Evolutionary conservation across 2,888 invertebrate species (phyloP).

Genomic region (Temnothorax ravouxi): DNA sequence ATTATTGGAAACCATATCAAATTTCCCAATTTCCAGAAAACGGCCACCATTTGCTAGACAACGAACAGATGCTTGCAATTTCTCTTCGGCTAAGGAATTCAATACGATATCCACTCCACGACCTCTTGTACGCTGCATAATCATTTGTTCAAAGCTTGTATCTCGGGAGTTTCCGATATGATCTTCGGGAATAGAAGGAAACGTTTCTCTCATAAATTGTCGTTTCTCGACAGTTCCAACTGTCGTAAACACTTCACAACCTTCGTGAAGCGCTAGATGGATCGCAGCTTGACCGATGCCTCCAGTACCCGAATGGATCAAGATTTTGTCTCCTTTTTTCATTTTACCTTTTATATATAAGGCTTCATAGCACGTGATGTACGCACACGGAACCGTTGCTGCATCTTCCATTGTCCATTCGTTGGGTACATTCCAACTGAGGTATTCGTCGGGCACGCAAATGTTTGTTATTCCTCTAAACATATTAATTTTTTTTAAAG

Average conservation of each 20-base stretch:
- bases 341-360: not conserved
- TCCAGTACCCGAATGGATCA: not conserved
- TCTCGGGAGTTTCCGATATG: constrained; percentile 59
- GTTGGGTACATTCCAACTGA: not conserved
- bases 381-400: not conserved
- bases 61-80: not conserved
- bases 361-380: not conserved
- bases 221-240: not conserved
- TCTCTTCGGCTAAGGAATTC: not conserved
- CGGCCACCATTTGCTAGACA: not conserved
- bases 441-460: not conserved
- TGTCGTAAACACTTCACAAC: not conserved
- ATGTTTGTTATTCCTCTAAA: not conserved
- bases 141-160: constrained; percentile 81
- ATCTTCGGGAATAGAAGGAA: not conserved
- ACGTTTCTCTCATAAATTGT: not conserved
- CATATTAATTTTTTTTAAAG: not conserved
- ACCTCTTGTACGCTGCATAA: constrained; percentile 84
- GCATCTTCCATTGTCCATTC: not conserved
- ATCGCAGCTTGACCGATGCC: not conserved
- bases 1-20: not conserved
- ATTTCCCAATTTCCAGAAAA: not conserved
- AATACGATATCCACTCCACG: not conserved
- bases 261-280: not conserved
- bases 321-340: not conserved